phyloP scores from a whole-genome alignment of 2,113 vertebrate species.

The rabbit (Oryctolagus cuniculus) region DNA sequence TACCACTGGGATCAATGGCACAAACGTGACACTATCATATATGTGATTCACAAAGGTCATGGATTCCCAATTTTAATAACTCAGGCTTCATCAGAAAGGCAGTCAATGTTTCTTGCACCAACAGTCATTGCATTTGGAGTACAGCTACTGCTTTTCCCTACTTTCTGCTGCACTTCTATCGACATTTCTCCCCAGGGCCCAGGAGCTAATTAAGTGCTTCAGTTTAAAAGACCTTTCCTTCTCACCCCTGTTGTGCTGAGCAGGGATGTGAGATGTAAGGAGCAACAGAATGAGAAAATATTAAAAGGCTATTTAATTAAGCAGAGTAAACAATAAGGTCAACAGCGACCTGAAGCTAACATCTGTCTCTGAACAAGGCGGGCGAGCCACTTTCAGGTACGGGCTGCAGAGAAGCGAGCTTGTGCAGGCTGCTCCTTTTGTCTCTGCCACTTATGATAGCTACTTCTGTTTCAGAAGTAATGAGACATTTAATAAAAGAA shows the following conservation, averaged over 20 bases:
- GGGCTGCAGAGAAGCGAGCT: neutral
- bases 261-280: neutral
- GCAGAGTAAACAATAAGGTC: slow-evolving; percentile 64
- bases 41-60: neutral
- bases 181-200: neutral
- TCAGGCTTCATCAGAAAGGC: neutral
- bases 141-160: neutral
- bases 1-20: neutral
- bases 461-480: slow-evolving; percentile 22
- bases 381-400: neutral
- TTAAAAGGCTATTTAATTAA: slow-evolving; percentile 55
- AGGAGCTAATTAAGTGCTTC: slow-evolving; percentile 66
- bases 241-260: neutral
- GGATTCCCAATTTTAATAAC: neutral
- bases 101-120: neutral
- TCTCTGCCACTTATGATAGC: neutral
- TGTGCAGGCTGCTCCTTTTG: neutral
- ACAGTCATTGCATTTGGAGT: neutral
- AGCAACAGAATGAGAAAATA: slow-evolving; percentile 50
- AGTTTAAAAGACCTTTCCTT: slow-evolving; percentile 49
- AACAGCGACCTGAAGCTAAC: slow-evolving; percentile 44
- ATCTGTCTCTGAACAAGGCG: slow-evolving; percentile 7
- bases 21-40: neutral
- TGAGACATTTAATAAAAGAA: slow-evolving; percentile 47
- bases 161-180: slow-evolving; percentile 27